Evolutionary conservation across 2,888 invertebrate species (phyloP).

Genomic region (Tryphoninae sp.): DNA sequence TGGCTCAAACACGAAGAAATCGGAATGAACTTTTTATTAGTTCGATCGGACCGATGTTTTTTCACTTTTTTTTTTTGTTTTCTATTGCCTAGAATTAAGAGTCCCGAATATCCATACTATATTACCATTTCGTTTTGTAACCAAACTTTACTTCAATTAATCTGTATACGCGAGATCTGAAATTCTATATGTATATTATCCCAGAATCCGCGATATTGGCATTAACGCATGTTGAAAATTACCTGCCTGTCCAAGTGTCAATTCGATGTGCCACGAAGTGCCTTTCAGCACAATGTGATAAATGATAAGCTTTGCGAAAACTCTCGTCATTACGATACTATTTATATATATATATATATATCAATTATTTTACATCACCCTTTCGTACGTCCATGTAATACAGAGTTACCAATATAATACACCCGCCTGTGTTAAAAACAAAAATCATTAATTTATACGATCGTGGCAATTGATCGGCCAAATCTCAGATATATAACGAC

Average conservation of each 20-base stretch:
- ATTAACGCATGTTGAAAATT: neutral
- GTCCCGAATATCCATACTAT: neutral
- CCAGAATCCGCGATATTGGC: conserved; percentile 1
- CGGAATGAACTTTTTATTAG: conserved; percentile 19
- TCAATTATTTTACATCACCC: conserved; percentile 39
- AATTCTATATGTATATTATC: too few relatives aligned
- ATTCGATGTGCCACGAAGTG: conserved; percentile 64
- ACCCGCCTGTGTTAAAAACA: conserved; percentile 57
- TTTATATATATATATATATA: conserved; percentile 31
- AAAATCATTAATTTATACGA: conserved; percentile 46
- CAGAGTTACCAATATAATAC: conserved; percentile 63
- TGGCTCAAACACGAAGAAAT: conserved; percentile 21
- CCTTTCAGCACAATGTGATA: conserved; percentile 64
- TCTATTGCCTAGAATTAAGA: conserved; percentile 10
- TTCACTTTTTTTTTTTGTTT: conserved; percentile 8
- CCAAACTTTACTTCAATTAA: conserved; percentile 12
- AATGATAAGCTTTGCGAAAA: conserved; percentile 53
- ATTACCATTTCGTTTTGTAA: conserved; percentile 8
- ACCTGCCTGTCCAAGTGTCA: conserved; percentile 15
- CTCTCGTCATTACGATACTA: conserved; percentile 47
- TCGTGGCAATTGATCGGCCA: conserved; percentile 12
- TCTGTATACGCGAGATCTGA: neutral
- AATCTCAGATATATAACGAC: conserved; percentile 26
- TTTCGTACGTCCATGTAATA: conserved; percentile 41
- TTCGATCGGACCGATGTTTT: conserved; percentile 28